Evolutionary conservation across 2,797 vertebrate species (phyloP), one percentile per base, ranked within the genome.

Genomic region (Spondyliosoma cantharus): DNA sequence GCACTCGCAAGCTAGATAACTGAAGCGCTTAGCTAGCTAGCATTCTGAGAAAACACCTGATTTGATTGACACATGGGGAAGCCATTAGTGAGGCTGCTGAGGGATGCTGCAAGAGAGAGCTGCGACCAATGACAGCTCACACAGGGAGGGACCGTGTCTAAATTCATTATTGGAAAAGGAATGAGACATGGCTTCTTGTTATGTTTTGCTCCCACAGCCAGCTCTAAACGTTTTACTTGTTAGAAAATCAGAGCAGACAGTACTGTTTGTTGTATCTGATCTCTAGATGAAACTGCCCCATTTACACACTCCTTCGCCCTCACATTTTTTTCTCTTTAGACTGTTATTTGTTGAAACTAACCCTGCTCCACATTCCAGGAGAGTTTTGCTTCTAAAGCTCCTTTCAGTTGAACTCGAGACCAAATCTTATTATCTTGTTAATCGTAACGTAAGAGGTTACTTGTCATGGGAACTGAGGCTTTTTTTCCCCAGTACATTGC

Each of bases 351-450:
- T 80, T 82, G 61, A 76, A 74, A 22, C 19, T 59, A 54, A 61
- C 71, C 65, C 75, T 0, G 49, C 65, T 87, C 81, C 66, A 67
- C 93, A 95, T 94, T 94, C 93, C 92, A 60, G 45, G 37, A 84
- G 69, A 72, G 76, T 85, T 93, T 88, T 88, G 75, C 85, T 49
- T 74, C 83, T 74, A 93, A 95, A 94, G 90, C 92, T 87, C 64
- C 90, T 92, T 93, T 94, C 90, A 90, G 86, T 74, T 62, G 50
- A 91, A 90, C 91, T 87, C 82, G 32, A 88, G 89, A 88, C 88
- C 89, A 92, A 94, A 94, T 94, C 93, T 87, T 71, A 95, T 94
- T 95, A 94, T 81, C 87, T 89, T 82, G 87, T 93, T 93, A 93
- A 90, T 89, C 76, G 49, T 74, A 74, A 85, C 20, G 20, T 65